Evolutionary conservation across 2,888 invertebrate genomes (phyloP), one percentile per base, ranked within the genome.

Genomic region (Dendrolimus houi): DNA sequence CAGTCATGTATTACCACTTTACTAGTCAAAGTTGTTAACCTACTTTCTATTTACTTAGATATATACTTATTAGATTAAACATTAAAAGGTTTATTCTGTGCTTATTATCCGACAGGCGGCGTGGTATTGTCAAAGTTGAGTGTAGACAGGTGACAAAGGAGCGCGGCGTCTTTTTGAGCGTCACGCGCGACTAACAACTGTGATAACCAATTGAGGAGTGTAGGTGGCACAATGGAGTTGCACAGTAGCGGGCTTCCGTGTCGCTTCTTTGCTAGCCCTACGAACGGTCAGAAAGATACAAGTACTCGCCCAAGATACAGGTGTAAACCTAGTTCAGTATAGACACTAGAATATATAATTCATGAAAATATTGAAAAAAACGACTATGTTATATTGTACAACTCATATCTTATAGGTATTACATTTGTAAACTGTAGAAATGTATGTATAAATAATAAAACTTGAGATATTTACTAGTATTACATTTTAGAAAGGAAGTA

Each of bases 181-280:
- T 58, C 62, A 68, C 75, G 75, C 83, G 82, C 73, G 75, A 77
- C 83, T 66, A 83, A 86, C 75, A 65, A 78, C 73, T 83, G 82
- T 85, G 82, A 75, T 79, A 81, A 80, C 80, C 79, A 80, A 85
- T 83, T 78, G 77, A 70, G 66, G 67, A 71, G 57, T 62, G 60
- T 56, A 59, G 59, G 55, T 53, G 60, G 59, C 57, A 87, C 85
- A 86, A 85, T 81, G 74, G 76, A 77, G 67, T 77, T 77, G 74
- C 80, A 88, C 89, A 84, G 88, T 88, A 88, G 89, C 87, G 65
- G 81, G 85, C 87, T 87, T 87, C 87, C 84, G 87, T 81, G 80
- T 80, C 74, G 66, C 69, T 58, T 58, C 62, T 58, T 61, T 58
- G 58, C 57, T 64, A 71, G 72, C 63, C 62, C 64, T 77, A 69